These are phyloP conservation scores for Globodera rostochiensis DNA, from an alignment of 1,140 invertebrate species.

Conservation along the genomic window DNA sequence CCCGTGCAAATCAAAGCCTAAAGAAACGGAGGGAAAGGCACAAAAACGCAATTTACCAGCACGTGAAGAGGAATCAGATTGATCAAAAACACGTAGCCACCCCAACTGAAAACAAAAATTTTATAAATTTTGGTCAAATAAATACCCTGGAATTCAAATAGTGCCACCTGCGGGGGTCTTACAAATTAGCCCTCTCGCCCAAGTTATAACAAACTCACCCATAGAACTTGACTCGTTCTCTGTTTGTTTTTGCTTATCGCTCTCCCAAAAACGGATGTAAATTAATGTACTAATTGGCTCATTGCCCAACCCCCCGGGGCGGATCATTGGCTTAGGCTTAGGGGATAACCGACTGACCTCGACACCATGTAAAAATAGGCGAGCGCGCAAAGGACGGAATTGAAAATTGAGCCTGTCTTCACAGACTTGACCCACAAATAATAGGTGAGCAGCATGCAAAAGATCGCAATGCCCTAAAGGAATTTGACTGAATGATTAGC, in stretches of 20 bases:
- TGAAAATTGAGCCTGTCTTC: conserved; percentile 93
- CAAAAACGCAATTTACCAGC: conserved; percentile 69
- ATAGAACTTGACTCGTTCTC: too few species aligned
- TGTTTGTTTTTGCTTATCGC: too few species aligned
- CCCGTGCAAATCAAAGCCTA: conserved; percentile 77
- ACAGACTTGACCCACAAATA: conserved; percentile 83
- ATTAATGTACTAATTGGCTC: too few species aligned
- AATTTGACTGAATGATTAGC: too few species aligned
- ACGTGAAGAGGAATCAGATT: conserved; percentile 98
- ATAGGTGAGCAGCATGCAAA: conserved; percentile 61
- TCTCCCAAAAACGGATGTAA: too few species aligned
- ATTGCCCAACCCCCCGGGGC: too few species aligned
- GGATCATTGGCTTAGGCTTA: too few species aligned
- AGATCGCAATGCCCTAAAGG: conserved; percentile 72
- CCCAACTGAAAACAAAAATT: conserved; percentile 82
- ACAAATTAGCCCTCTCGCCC: too few species aligned
- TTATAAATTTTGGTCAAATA: background rate
- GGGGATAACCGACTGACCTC: background rate
- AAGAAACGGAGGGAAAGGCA: background rate
- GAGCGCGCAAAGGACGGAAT: conserved; percentile 87
- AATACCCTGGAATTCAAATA: too few species aligned
- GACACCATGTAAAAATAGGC: conserved; percentile 99
- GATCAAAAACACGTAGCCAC: conserved; percentile 99
- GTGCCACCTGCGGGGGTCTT: too few species aligned
- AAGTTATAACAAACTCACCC: too few species aligned